Evolutionary conservation across 2,888 invertebrate genomes (phyloP).

Genomic region (Sarcophaga variegata): DNA sequence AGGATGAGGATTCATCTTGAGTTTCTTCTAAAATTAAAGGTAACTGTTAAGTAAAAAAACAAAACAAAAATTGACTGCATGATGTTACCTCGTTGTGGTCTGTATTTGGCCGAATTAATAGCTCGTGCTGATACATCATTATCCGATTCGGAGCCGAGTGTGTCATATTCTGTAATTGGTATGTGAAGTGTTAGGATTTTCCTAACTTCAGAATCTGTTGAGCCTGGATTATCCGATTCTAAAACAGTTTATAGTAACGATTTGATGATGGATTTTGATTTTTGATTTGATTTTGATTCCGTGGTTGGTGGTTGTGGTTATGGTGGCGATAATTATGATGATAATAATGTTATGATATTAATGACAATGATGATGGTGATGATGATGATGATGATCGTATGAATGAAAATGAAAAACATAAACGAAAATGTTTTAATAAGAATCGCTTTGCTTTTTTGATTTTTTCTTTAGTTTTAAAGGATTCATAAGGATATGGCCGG

Average conservation of each 20-base stretch:
- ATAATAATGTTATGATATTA: slow-evolving; percentile 30
- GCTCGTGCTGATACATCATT: slow-evolving; percentile 89
- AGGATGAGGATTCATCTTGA: slow-evolving; percentile 90
- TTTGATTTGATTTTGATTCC: slow-evolving; percentile 65
- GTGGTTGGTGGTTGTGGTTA: slow-evolving; percentile 27
- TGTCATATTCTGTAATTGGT: slow-evolving; percentile 96
- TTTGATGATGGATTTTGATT: slow-evolving; percentile 80
- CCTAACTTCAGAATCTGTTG: slow-evolving; percentile 97
- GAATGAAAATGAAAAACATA: slow-evolving; percentile 47
- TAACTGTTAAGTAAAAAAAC: slow-evolving; percentile 2
- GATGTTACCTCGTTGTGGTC: slow-evolving; percentile 80
- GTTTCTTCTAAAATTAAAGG: slow-evolving; percentile 82
- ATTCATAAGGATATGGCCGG: background rate
- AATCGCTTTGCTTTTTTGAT: background rate
- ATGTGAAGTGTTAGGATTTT: slow-evolving; percentile 95
- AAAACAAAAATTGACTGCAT: background rate
- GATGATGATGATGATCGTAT: slow-evolving; percentile 30
- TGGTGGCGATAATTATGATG: slow-evolving; percentile 32
- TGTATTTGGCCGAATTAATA: slow-evolving; percentile 82
- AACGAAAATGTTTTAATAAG: slow-evolving; percentile 51
- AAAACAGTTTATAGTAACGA: slow-evolving; percentile 82
- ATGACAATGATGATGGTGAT: slow-evolving; percentile 30
- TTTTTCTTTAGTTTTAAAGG: background rate
- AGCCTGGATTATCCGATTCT: slow-evolving; percentile 97
- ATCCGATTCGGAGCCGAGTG: slow-evolving; percentile 89